phyloP scores from a whole-genome alignment of 1,140 invertebrate genomes.

The Drosophila dunni region DNA sequence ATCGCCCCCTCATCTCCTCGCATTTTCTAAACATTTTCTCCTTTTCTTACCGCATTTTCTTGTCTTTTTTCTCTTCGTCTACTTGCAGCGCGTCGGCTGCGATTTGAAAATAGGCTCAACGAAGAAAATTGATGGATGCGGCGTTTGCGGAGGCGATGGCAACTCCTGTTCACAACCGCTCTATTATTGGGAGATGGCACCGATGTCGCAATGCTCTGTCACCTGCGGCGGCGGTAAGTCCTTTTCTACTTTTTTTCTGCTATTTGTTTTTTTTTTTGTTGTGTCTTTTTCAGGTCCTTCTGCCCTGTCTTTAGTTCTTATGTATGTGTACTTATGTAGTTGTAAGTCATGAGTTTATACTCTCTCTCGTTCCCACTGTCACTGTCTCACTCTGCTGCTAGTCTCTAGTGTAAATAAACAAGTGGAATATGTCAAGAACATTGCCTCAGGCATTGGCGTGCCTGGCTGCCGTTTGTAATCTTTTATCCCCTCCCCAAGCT shows the following conservation, averaged over 20 bases:
- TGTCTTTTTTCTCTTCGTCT: constrained; percentile 60
- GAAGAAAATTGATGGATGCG: constrained; percentile 93
- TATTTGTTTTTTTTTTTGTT: too few relatives aligned
- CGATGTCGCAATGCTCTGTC: constrained; percentile 92
- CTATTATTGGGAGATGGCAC: constrained; percentile 93
- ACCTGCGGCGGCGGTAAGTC: constrained; percentile 96
- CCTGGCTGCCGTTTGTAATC: constrained; percentile 69
- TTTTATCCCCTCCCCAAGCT: background rate
- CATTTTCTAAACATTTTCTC: constrained; percentile 16
- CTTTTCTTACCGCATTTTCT: background rate
- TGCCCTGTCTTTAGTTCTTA: constrained; percentile 19
- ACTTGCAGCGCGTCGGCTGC: constrained; percentile 92
- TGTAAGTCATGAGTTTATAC: constrained; percentile 10
- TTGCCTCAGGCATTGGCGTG: constrained; percentile 68
- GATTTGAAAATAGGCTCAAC: constrained; percentile 94
- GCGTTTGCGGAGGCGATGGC: constrained; percentile 95
- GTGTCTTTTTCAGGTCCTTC: constrained; percentile 53
- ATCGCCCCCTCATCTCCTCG: background rate
- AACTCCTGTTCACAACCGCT: constrained; percentile 90
- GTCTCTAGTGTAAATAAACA: constrained; percentile 75
- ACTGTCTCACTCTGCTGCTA: constrained; percentile 17
- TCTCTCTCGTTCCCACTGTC: background rate
- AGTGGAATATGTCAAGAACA: constrained; percentile 82
- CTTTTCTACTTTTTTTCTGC: background rate
- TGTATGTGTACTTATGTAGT: constrained; percentile 22